Base-by-base conservation (phyloP, 64 coral and sea anemone genomes). In the Platygyra sinensis region DNA sequence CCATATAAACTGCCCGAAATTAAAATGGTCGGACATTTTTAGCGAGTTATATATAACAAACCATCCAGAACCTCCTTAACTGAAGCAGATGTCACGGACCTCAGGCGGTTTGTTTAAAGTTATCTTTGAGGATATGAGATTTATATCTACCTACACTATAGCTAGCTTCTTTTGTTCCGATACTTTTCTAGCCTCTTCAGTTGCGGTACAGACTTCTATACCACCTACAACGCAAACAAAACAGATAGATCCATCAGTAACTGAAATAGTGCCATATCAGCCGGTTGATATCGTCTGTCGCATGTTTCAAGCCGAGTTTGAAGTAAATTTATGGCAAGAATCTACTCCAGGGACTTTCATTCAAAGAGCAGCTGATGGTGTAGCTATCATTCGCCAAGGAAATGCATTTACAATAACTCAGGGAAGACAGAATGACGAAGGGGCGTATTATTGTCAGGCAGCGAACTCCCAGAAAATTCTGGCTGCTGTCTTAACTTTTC, bases 291-390 rank as follows among this genome's bases (percentile, higher is more conserved):
- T 85, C 22, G 15, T 9, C 46, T 85, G 81, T 49, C 24, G 13
- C 39, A 72, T 85, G 81, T 72, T 85, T 24, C 62, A 20, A 51
- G 33, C 63, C 17, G 63, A 85, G 22, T 24, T 28, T 12, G 18
- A 71, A 10, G 0, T 85, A 0, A 71, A 38, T 24, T 85, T 85
- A 85, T 85, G 81, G 81, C 81, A 85, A 38, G 60, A 85, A 85
- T 28, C 81, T 28, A 50, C 63, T 25, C 19, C 36, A 71, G 81
- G 81, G 71, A 71, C 14, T 51, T 6, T 71, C 3, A 8, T 29
- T 22, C 38, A 85, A 85, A 85, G 81, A 71, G 50, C 50, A 50
- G 62, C 81, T 27, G 81, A 85, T 20, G 81, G 81, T 0, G 9
- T 71, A 16, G 24, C 62, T 28, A 33, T 85, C 30, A 51, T 85